These are phyloP conservation scores for Mesocentrotus franciscanus DNA, from an alignment of 53 echinoderm and acorn worm species.

Conservation along the genomic window DNA sequence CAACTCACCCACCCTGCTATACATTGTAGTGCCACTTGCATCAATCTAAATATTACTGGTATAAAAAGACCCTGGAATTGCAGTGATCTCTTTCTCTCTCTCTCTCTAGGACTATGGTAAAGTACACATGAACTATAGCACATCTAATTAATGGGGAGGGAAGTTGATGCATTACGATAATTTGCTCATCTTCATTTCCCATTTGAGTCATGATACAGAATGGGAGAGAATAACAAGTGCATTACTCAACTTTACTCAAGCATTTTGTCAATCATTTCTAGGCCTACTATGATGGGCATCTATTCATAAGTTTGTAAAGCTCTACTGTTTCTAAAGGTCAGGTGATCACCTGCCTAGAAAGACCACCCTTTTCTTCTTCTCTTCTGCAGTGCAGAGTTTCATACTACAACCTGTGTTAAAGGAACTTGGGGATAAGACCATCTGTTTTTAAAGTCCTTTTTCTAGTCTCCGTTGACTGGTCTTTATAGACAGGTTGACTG, in stretches of 20 bases:
- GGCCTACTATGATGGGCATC: not conserved
- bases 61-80: no score
- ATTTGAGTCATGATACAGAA: not conserved
- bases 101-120: not conserved
- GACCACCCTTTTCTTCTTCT: no score
- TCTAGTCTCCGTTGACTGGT: not conserved
- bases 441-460: no score
- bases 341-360: no score
- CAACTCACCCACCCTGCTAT: no score
- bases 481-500: not conserved
- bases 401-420: no score
- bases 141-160: slow-evolving; percentile 7
- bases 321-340: no score
- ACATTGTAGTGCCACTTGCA: no score
- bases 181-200: slow-evolving; percentile 23
- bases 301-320: not conserved
- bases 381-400: no score
- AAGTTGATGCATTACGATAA: not conserved
- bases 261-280: not conserved
- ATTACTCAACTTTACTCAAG: slow-evolving; percentile 14
- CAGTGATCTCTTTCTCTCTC: not conserved
- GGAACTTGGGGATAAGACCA: no score
- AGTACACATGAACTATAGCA: slow-evolving; percentile 40
- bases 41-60: no score
- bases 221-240: not conserved